A percentile compares a stretch with the other conserved stretches of the same genome.
Conservation (phyloP, 2,113 vertebrate species). For the Gymnobelideus leadbeateri region DNA sequence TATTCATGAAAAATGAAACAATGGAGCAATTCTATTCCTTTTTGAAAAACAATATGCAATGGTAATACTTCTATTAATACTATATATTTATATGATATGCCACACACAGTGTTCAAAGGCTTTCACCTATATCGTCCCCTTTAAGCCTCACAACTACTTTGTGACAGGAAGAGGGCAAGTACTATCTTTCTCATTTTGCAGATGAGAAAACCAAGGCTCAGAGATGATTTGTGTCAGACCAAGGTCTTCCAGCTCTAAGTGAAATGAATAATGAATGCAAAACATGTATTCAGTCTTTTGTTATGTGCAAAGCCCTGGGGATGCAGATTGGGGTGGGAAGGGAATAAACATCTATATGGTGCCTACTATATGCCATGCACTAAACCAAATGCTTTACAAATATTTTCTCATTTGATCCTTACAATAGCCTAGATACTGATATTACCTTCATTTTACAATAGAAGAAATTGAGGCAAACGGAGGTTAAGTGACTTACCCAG, state of each 20-base stretch:
- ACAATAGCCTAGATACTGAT: neutral
- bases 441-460: neutral
- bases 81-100: neutral
- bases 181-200: neutral
- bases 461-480: neutral
- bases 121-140: neutral
- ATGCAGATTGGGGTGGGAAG: neutral
- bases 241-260: neutral
- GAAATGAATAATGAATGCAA: neutral
- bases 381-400: neutral
- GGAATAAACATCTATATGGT: neutral
- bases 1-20: neutral
- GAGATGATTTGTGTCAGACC: neutral
- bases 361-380: neutral
- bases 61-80: neutral
- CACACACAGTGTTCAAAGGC: neutral
- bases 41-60: neutral
- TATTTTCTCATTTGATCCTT: neutral
- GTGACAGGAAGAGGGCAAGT: neutral
- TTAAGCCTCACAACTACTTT: neutral
- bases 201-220: neutral
- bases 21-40: neutral
- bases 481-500: neutral
- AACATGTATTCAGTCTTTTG: neutral
- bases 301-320: neutral